Percentiles rank a stretch among this genome's conserved stretches.
Evolutionary conservation across 1,140 invertebrate species (phyloP).

Genomic region (Penaeus japonicus): DNA sequence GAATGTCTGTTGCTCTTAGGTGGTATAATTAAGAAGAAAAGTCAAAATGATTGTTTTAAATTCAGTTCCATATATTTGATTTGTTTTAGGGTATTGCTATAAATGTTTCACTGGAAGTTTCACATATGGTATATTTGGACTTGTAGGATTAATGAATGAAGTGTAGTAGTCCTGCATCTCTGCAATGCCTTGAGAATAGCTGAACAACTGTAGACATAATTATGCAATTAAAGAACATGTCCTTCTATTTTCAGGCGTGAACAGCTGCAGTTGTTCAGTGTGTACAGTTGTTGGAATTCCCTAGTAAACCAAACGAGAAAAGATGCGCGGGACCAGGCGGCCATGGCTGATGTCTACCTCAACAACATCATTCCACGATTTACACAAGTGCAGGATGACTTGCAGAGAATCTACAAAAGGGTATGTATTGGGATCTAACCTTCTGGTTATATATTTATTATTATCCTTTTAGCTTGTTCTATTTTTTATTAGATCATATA

Average conservation of each 20-base stretch:
- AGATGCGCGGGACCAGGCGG: constrained; percentile 85
- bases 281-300: constrained; percentile 90
- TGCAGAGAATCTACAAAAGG: constrained; percentile 85
- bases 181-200: too few species aligned
- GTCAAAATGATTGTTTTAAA: too few species aligned
- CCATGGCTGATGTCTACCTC: constrained; percentile 86
- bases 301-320: constrained; percentile 86
- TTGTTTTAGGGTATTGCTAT: too few species aligned
- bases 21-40: too few species aligned
- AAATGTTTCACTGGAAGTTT: too few species aligned
- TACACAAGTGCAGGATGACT: constrained; percentile 86
- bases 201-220: not conserved
- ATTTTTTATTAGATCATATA: constrained; percentile 51
- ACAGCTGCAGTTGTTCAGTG: constrained; percentile 90
- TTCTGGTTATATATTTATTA: not conserved
- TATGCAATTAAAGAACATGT: not conserved
- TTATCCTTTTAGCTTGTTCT: not conserved
- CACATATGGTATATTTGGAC: too few species aligned
- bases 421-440: constrained; percentile 66
- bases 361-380: constrained; percentile 84
- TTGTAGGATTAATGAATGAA: too few species aligned
- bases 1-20: too few species aligned
- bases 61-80: too few species aligned
- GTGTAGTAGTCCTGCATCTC: too few species aligned
- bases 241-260: constrained; percentile 76